Evolutionary conservation across 35 echinoderm and acorn worm species (phyloP), one percentile per base, ranked within the genome.

Genomic region (Lytechinus variegatus): DNA sequence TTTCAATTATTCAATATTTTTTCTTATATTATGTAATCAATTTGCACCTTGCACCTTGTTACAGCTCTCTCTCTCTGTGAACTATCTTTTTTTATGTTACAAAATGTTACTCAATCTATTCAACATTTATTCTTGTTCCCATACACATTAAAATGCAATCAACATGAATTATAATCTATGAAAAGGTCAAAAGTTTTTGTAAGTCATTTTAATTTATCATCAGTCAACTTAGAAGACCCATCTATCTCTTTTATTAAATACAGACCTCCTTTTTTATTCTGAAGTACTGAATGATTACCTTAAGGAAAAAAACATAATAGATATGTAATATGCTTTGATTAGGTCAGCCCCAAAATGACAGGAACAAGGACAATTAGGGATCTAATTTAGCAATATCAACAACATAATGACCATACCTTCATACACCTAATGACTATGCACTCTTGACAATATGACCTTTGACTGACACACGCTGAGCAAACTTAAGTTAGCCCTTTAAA

Each of bases 401-500:
- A 79, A 79, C 19, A 79, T 79, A 79, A 79, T 79, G 66, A 79
- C 66, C 16, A 24, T 24, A 79, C n/a, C 66, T 79, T 79, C 66
- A 79, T 79, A 16, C 12, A 19, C 27, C 52, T 44, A 54, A 90
- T 90, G 24, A 16, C 88, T 52, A 52, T 90, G 88, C 88, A 90
- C 88, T 90, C 88, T 90, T 21, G 14, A 12, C 29, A 54, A 44
- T 52, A 21, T 90, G 88, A 90, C 88, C 88, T 51, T 90, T 54
- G 52, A 90, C 88, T 7, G 11, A 21, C 88, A 90, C 88, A 90
- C 88, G 88, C 88, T 90, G 88, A 14, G 88, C 88, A 90, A 90
- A 90, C 88, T 90, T 29, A 90, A 90, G 88, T 54, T 90, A 90
- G 88, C 88, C 52, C 88, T 90, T 54, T 90, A 44, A 54, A 90